Evolutionary conservation across 2,888 invertebrate species (phyloP).

Genomic region (Hydriomena furcata): DNA sequence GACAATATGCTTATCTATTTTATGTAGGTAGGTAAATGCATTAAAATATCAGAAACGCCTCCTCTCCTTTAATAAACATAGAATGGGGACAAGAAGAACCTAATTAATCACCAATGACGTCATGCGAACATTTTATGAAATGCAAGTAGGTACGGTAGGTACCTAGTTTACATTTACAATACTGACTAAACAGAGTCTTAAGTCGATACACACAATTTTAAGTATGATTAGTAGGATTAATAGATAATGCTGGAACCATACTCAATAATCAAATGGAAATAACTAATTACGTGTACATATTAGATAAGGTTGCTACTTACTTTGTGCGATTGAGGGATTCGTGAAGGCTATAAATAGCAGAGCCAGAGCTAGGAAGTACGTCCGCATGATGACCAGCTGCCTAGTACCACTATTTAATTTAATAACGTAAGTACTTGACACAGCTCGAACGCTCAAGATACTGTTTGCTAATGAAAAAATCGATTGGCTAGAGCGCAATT

Average conservation of each 20-base stretch:
- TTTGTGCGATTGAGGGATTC: slow-evolving; percentile 60
- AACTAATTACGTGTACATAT: too few relatives aligned
- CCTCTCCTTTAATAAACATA: too few relatives aligned
- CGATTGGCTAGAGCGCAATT: neutral
- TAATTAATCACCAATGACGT: slow-evolving; percentile 10
- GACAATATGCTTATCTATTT: too few relatives aligned
- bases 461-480: neutral
- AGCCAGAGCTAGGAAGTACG: slow-evolving; percentile 44
- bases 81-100: neutral
- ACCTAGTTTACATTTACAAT: too few relatives aligned
- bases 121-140: neutral
- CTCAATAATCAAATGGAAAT: too few relatives aligned
- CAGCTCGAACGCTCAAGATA: neutral
- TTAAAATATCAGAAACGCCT: too few relatives aligned
- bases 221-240: too few relatives aligned
- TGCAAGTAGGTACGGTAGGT: too few relatives aligned
- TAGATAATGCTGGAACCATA: too few relatives aligned
- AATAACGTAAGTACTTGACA: neutral
- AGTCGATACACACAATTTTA: too few relatives aligned
- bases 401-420: neutral
- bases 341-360: slow-evolving; percentile 65
- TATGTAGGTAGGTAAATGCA: neutral
- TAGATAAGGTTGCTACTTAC: slow-evolving; percentile 44
- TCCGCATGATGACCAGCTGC: slow-evolving; percentile 38
- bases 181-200: too few relatives aligned